Evolutionary conservation across 2,113 vertebrate species (phyloP).

Genomic region (Solenodon paradoxus): DNA sequence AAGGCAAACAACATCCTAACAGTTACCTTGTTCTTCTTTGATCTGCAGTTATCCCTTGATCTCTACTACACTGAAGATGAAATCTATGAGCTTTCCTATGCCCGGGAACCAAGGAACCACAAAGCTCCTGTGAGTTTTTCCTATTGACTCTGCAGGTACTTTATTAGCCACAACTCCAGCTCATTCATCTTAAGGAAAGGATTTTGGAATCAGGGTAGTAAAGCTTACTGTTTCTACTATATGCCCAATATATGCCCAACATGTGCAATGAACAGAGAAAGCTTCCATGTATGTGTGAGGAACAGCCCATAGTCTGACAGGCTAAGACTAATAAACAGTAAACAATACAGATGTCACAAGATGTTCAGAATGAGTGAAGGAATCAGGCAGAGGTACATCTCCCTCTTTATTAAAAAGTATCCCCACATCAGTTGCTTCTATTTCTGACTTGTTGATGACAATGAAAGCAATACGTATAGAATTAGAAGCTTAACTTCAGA

Average conservation of each 20-base stretch:
- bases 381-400: neutral
- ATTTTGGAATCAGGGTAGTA: neutral
- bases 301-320: neutral
- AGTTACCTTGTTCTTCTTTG: constrained; percentile 62
- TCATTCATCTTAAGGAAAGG: neutral
- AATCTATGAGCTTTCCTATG: constrained; percentile 96
- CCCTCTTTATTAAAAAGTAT: neutral
- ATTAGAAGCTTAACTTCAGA: neutral
- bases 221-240: neutral
- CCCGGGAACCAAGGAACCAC: constrained; percentile 93
- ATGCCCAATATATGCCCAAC: neutral
- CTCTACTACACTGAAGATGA: constrained; percentile 97
- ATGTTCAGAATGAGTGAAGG: neutral
- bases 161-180: neutral
- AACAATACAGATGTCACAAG: too few relatives aligned
- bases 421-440: neutral
- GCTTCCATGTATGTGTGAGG: neutral
- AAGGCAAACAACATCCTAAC: neutral
- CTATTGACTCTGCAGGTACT: neutral
- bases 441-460: neutral
- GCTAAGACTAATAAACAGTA: too few relatives aligned
- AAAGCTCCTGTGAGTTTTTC: constrained; percentile 88
- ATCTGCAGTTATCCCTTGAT: constrained; percentile 92
- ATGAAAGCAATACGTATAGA: neutral
- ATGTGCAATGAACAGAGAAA: neutral